Base-by-base conservation (phyloP, 2,888 invertebrate genomes). In the Synanthedon myopaeformis region DNA sequence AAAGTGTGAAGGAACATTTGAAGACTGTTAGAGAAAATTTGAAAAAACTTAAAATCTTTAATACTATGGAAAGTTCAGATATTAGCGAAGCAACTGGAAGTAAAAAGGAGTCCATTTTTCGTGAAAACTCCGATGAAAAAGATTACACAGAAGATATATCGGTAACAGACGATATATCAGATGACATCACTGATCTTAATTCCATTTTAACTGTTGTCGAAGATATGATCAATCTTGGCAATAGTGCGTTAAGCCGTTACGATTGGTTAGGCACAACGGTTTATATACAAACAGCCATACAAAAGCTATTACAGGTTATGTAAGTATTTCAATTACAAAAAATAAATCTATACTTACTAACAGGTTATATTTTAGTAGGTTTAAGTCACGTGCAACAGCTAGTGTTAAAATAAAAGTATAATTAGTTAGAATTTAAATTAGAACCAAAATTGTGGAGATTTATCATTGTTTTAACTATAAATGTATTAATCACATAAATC, bases 221-320 rank as follows among this genome's bases (percentile, higher is more conserved):
- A n/a, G 75, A 82, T 58, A 67, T 80, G 68, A 58, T 84, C 11
- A 42, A 60, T 0, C 55, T 57, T 14, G 61, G 78, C 11, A 69
- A 65, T 41, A 62, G 61, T 11, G 69, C 62, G 0, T 61, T 85
- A 3, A 52, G 58, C 0, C 60, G 72, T 41, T 86, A 79, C 42
- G 71, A 79, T 57, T 86, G 85, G 85, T 57, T 85, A 3, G 62
- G 65, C 1, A 73, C 77, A 0, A 67, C 82, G 0, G 78, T 85
- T 0, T 74, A 82, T 41, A 60, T 84, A 14, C 69, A 69, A 51
- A 61, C 78, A 0, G 77, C 74, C 0, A 54, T 82, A 6, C 53
- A 58, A 1, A 84, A 79, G 58, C 53, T 84, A 4, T 55, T 61
- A 3, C 58, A 64, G 13, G 56, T 83, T 8, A 65, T 56, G 85